phyloP scores from a whole-genome alignment of 1,140 invertebrate species.

The Hylaeus volcanicus region DNA sequence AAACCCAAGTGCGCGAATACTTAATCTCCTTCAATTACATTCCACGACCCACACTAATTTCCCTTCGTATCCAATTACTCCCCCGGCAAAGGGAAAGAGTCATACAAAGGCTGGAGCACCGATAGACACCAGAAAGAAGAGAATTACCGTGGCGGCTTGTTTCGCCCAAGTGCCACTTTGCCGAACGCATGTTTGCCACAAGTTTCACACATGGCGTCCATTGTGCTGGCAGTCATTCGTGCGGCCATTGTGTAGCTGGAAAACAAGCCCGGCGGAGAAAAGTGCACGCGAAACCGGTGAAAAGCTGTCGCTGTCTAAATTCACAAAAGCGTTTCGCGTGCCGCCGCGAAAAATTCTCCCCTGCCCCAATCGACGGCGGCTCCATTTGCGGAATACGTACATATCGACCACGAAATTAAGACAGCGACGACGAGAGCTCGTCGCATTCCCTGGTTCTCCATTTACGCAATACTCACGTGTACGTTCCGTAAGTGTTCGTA shows the following conservation, averaged over 20 bases:
- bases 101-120: no score
- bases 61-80: no score
- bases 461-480: conserved; percentile 59
- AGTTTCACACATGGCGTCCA: conserved; percentile 20
- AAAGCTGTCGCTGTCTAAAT: not conserved
- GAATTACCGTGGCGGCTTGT: not conserved
- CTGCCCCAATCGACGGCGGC: not conserved
- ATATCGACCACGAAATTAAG: conserved; percentile 20
- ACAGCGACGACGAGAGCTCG: not conserved
- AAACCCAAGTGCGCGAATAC: no score
- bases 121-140: no score
- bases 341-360: not conserved
- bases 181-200: not conserved
- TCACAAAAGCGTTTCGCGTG: not conserved
- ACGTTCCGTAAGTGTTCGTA: conserved; percentile 43
- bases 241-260: not conserved
- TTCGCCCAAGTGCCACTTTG: not conserved
- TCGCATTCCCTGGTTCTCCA: not conserved
- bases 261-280: not conserved
- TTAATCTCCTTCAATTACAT: no score
- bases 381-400: not conserved
- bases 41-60: no score
- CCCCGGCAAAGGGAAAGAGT: not conserved
- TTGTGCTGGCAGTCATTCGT: not conserved
- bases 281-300: not conserved